Percentiles rank a stretch among this genome's conserved stretches.
Conservation (phyloP, 2,113 vertebrate genomes). For the Platichthys flesus region DNA sequence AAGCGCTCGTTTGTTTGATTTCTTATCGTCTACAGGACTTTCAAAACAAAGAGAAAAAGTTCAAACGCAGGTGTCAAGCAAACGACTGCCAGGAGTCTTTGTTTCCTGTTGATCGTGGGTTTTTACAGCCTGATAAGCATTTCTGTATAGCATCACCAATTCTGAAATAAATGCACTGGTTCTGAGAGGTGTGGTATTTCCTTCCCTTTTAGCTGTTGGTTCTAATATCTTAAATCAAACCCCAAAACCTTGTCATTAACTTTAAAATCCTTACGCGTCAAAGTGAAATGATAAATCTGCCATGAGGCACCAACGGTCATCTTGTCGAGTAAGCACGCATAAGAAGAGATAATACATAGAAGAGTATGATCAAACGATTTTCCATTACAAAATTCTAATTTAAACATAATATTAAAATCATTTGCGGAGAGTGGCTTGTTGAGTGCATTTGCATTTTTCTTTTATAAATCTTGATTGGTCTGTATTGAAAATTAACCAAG, state of each 20-base stretch:
- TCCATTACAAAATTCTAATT: no score
- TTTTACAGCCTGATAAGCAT: background rate
- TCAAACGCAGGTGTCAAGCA: background rate
- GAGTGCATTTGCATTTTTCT: no score
- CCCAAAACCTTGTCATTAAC: background rate
- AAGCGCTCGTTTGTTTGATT: constrained; percentile 83
- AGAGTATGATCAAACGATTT: no score
- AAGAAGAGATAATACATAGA: no score
- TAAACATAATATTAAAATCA: no score
- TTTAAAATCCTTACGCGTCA: no score
- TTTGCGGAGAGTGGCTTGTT: no score
- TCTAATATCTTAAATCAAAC: background rate
- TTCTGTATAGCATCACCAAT: background rate
- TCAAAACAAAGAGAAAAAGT: background rate
- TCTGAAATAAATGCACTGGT: constrained; percentile 26
- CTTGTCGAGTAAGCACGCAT: no score
- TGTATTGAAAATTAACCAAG: no score
- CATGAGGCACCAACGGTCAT: no score
- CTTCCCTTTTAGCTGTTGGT: background rate
- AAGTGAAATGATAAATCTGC: no score
- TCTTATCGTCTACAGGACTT: background rate
- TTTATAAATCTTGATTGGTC: no score
- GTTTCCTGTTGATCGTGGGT: constrained; percentile 1
- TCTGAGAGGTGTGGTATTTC: constrained; percentile 6
- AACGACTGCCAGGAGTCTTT: constrained; percentile 8